Evolutionary conservation across 2,888 invertebrate genomes (phyloP), one percentile per base, ranked within the genome.

Genomic region (Pyrrhia umbra): DNA sequence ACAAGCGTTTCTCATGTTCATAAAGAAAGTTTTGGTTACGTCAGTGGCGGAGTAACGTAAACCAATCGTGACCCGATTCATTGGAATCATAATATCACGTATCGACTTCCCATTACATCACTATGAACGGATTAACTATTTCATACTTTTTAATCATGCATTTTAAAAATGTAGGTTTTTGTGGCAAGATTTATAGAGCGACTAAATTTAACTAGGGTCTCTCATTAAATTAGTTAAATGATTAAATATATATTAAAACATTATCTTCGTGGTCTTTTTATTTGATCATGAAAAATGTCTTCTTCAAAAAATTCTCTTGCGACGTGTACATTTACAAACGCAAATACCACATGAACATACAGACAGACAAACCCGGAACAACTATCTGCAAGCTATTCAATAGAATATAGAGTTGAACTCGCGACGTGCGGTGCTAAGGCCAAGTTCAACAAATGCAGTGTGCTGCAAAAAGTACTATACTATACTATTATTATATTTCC

Each of bases 71-170:
- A 39, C 39, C 40, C 18, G 37, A 37, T 42, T 66, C n/a, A 50
- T 46, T 18, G 16, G 18, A 34, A 50, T 45, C 37, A 47, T 61
- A 27, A 46, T 25, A 55, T 6, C 64, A 47, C 40, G 13, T 18
- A 50, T 45, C 25, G 37, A 68, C 68, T 68, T 74, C 42, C 42
- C 20, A 46, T 74, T 74, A 58, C 47, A 30, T 51, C 46, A 68
- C 21, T 23, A 23, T 3, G n/a, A 25, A 23, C 13, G 20, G 50
- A 30, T 27, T 16, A 20, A 46, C 8, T 16, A 27, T 21, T 18
- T 20, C 20, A 16, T 1, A n/a, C 2, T 25, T 1, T 21, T 43
- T 15, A n/a, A n/a, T 25, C 2, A 46, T 20, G 39, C 2, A 27
- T 70, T 40, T 39, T 25, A 15, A 25, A 27, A 39, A 18, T 13